phyloP scores from a whole-genome alignment of 2,888 invertebrate genomes.

The Megastigmus dorsalis region DNA sequence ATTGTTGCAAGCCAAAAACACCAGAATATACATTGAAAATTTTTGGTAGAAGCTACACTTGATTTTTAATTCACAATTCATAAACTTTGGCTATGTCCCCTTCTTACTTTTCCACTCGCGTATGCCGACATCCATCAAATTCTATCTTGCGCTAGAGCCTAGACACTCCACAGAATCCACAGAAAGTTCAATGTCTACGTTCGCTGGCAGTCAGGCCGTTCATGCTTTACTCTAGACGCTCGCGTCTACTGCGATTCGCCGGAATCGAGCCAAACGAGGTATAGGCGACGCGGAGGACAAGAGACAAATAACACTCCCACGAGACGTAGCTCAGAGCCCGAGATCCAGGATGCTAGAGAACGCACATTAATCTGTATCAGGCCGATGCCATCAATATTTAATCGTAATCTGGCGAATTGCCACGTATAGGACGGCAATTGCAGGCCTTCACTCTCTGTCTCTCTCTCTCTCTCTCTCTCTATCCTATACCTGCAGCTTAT shows the following conservation, averaged over 20 bases:
- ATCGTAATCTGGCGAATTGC: conserved; percentile 72
- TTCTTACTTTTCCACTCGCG: conserved; percentile 26
- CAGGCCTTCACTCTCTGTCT: too few relatives aligned
- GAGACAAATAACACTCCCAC: conserved; percentile 66
- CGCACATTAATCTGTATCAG: conserved; percentile 74
- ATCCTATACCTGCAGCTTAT: conserved; percentile 20
- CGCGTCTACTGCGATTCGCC: conserved; percentile 14
- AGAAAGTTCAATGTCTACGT: too few relatives aligned
- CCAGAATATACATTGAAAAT: too few relatives aligned
- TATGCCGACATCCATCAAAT: conserved; percentile 2
- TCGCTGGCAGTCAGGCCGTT: background rate
- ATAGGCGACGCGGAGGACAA: conserved; percentile 53
- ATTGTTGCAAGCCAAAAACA: conserved; percentile 2
- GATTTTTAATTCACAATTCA: background rate
- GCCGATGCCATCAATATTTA: conserved; percentile 71
- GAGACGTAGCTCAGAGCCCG: conserved; percentile 56
- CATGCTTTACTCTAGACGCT: background rate
- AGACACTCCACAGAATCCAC: background rate
- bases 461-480: too few relatives aligned
- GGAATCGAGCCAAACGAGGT: background rate
- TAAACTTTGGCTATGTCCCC: background rate
- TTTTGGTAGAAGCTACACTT: too few relatives aligned
- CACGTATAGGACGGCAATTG: conserved; percentile 45
- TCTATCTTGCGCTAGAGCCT: conserved; percentile 19
- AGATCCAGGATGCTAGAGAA: too few relatives aligned